Conservation (phyloP, 2,888 invertebrate species). For the Dicyrtoma fusca region DNA sequence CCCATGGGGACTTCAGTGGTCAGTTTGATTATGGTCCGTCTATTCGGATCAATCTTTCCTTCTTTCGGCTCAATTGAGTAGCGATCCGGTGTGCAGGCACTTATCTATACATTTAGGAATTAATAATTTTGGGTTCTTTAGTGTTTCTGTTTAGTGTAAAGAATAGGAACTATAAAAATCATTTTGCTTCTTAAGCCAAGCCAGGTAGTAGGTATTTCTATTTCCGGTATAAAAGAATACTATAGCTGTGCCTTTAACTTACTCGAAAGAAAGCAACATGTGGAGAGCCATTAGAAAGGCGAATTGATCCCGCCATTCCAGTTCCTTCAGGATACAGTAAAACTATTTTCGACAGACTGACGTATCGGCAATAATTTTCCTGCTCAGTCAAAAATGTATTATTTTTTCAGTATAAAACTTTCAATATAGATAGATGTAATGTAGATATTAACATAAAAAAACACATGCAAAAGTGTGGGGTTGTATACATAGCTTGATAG, state of each 20-base stretch:
- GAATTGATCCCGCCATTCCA: neutral
- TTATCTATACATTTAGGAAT: neutral
- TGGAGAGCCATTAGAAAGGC: neutral
- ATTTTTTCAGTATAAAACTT: too few relatives aligned
- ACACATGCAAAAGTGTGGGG: too few relatives aligned
- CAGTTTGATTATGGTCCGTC: neutral
- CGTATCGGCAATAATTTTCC: too few relatives aligned
- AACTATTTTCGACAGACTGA: neutral
- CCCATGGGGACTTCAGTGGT: neutral
- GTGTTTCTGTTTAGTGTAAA: too few relatives aligned
- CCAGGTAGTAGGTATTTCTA: too few relatives aligned
- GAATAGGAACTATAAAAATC: too few relatives aligned
- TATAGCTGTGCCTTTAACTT: neutral
- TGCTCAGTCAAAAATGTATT: too few relatives aligned
- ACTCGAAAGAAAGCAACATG: slow-evolving; percentile 1
- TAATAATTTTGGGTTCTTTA: too few relatives aligned
- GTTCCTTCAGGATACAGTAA: neutral
- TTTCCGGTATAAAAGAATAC: neutral
- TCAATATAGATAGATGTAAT: too few relatives aligned
- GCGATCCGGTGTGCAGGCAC: neutral
- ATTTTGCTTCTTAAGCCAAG: too few relatives aligned
- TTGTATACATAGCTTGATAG: too few relatives aligned
- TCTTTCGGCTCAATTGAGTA: slow-evolving; percentile 8
- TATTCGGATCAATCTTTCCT: neutral
- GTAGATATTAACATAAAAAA: too few relatives aligned